Evolutionary conservation across 1,140 invertebrate genomes (phyloP), one percentile per base, ranked within the genome.

Genomic region (Heliconius congener): DNA sequence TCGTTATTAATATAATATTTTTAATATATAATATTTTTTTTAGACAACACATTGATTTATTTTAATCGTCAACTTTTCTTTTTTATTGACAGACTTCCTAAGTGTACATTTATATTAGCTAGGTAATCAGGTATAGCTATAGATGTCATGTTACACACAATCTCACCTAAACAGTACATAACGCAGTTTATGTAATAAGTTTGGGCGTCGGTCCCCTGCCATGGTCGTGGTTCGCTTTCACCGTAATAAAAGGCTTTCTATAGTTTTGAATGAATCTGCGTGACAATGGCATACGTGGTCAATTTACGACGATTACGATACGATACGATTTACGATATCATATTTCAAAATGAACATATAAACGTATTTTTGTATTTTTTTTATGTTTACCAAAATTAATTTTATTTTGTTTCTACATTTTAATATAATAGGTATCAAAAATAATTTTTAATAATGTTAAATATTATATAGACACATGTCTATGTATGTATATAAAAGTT

Each of bases 171-270:
- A 91, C 87, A 85, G 84, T 87, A 89, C 91, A 86, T 86, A 83
- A 84, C 76, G 76, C 78, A 83, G 66, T 72, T 93, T 92, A 91
- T 84, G 86, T 88, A 93, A 93, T 82, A 81, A 74, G 76, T 85
- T 89, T 87, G 88, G 86, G 86, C 85, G 87, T 87, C 85, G 60
- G 81, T 75, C 81, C 76, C 74, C 77, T 82, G 82, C 81, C 71
- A 83, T 86, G 85, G 84, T 84, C 85, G 86, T 82, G 88, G 11
- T 39, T 84, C 86, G 84, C 91, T 93, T 93, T 93, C 91, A 87
- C 90, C 82, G 78, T 88, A 88, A 88, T 86, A 87, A 85, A 81
- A 83, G 76, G 81, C 90, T 93, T 91, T 93, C 89, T 90, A 89
- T 84, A 83, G 85, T 66, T 84, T 88, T 86, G 84, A 85, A 81